These are phyloP conservation scores for Thaumetopoea pityocampa DNA, from an alignment of 1,140 invertebrate species.

Conservation along the genomic window DNA sequence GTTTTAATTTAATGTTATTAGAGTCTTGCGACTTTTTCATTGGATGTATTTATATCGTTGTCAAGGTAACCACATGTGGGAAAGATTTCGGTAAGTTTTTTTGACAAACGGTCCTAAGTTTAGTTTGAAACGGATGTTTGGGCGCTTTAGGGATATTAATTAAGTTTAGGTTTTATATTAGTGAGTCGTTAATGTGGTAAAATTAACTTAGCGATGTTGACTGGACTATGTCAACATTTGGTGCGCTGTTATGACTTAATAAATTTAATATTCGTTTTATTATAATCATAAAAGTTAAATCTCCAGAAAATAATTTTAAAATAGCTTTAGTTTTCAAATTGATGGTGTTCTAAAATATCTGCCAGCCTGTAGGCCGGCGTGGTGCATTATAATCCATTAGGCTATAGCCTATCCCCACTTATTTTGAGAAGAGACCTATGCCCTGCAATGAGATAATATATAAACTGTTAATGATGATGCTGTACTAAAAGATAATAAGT, in stretches of 20 bases:
- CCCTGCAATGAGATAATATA: no score
- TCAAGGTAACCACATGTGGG: constrained; percentile 55
- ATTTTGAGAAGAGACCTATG: no score
- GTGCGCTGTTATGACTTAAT: constrained; percentile 7
- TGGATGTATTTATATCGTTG: constrained; percentile 20
- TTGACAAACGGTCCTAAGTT: constrained; percentile 38
- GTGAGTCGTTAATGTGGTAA: constrained; percentile 25
- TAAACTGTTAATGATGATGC: no score
- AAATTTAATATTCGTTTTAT: constrained; percentile 8
- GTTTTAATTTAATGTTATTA: constrained; percentile 14
- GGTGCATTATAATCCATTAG: no score
- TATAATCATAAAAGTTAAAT: no score
- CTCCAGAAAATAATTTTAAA: no score
- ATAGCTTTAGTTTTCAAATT: constrained; percentile 1
- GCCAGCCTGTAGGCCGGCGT: no score
- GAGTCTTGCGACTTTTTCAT: neutral
- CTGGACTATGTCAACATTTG: constrained; percentile 8
- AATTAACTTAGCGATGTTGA: constrained; percentile 27
- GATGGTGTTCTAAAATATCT: no score
- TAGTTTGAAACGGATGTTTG: constrained; percentile 54
- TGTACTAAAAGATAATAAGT: no score
- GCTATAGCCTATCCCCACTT: no score
- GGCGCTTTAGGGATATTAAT: constrained; percentile 52
- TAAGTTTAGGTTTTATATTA: constrained; percentile 53
- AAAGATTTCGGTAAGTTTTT: constrained; percentile 59